Percentiles rank a stretch among this genome's conserved stretches.
phyloP scores from a whole-genome alignment of 1,140 invertebrate species.

The Aphelinus certus region DNA sequence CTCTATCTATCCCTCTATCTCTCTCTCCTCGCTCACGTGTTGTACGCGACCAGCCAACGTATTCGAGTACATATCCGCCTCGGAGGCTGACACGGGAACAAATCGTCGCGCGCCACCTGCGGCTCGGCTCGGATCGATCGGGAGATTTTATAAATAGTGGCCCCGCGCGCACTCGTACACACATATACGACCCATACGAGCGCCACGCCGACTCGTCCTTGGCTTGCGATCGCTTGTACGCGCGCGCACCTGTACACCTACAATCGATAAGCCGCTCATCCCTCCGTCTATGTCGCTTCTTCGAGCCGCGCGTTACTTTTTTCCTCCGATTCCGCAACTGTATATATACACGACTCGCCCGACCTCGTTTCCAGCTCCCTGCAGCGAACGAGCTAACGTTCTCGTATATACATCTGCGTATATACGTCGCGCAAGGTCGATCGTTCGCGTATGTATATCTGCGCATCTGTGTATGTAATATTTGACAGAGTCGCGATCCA shows the following conservation, averaged over 20 bases:
- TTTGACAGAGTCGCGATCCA: no score
- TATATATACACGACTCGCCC: conserved; percentile 7
- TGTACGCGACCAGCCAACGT: no score
- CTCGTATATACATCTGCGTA: no score
- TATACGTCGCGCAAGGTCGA: conserved; percentile 2
- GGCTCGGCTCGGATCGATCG: conserved; percentile 10
- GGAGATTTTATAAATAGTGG: conserved; percentile 28
- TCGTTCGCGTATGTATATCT: neutral
- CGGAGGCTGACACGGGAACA: neutral
- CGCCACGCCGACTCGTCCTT: neutral
- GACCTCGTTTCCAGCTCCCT: neutral
- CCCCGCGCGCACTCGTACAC: neutral
- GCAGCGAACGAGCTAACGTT: no score
- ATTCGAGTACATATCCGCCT: no score
- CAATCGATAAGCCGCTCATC: conserved; percentile 2
- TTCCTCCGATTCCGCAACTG: neutral
- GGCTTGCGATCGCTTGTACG: neutral
- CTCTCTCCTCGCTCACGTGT: no score
- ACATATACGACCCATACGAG: neutral
- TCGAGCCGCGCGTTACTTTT: neutral
- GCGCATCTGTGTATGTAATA: no score
- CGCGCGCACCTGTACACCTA: neutral
- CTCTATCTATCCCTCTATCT: no score
- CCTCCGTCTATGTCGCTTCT: neutral
- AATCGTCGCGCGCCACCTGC: neutral